These are phyloP conservation scores for Drosophila barbarae DNA, from an alignment of 2,888 invertebrate species.

Conservation along the genomic window DNA sequence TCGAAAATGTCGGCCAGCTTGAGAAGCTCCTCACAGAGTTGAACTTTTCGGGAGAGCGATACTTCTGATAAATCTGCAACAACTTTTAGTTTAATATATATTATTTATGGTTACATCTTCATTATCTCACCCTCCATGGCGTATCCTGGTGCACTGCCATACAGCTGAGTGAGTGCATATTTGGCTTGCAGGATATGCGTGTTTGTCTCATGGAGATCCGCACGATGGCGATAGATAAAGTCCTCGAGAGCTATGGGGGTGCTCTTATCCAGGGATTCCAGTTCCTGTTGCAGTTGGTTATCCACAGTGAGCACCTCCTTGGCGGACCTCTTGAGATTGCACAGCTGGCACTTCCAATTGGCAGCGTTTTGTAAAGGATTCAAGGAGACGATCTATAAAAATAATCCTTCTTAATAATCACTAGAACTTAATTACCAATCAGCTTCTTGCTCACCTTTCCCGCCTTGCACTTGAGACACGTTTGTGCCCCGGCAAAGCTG, in stretches of 20 bases:
- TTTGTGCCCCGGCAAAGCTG: slow-evolving; percentile 83
- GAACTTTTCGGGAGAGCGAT: slow-evolving; percentile 82
- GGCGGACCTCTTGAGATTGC: slow-evolving; percentile 82
- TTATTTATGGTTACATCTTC: no score
- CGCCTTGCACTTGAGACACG: slow-evolving; percentile 83
- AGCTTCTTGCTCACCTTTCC: slow-evolving; percentile 73
- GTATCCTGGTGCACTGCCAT: slow-evolving; percentile 83
- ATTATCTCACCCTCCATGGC: slow-evolving; percentile 80
- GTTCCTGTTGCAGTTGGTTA: slow-evolving; percentile 83
- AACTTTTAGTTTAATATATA: not conserved
- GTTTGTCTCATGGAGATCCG: slow-evolving; percentile 84
- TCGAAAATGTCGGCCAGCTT: slow-evolving; percentile 84
- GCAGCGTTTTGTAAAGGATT: slow-evolving; percentile 83
- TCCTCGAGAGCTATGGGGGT: slow-evolving; percentile 83
- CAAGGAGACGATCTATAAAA: slow-evolving; percentile 81
- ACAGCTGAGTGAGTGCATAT: slow-evolving; percentile 85
- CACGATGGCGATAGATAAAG: slow-evolving; percentile 83
- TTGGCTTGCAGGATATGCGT: slow-evolving; percentile 85
- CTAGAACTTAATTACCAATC: accelerated
- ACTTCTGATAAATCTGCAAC: slow-evolving; percentile 82
- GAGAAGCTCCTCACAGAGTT: slow-evolving; percentile 85
- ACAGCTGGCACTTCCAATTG: slow-evolving; percentile 85
- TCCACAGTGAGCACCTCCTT: slow-evolving; percentile 84
- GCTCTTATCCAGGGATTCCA: slow-evolving; percentile 81
- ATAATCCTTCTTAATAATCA: accelerated